phyloP scores from a whole-genome alignment of 2,113 vertebrate genomes.

The Garra rufa region DNA sequence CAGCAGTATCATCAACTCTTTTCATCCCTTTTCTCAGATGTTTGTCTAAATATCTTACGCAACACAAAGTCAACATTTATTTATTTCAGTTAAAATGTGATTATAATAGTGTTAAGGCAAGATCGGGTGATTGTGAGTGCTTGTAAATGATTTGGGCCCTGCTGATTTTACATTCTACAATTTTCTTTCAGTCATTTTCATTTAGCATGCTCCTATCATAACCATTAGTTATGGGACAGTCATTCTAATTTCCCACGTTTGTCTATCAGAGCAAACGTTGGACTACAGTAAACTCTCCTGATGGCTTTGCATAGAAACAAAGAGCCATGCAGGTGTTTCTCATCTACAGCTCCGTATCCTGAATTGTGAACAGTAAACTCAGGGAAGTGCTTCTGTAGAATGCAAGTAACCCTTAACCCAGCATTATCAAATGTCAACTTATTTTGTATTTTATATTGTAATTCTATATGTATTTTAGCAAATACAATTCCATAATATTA shows the following conservation, averaged over 20 bases:
- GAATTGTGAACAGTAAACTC: not conserved
- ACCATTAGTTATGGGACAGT: conserved; percentile 73
- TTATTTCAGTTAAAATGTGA: not conserved
- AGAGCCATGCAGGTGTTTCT: conserved; percentile 40
- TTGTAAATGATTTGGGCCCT: not conserved
- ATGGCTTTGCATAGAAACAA: conserved; percentile 51
- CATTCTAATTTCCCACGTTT: conserved; percentile 72
- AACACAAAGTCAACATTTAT: not conserved
- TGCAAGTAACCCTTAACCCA: not conserved
- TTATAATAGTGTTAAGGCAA: not conserved
- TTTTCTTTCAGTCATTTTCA: not conserved
- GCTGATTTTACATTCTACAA: not conserved
- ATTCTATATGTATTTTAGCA: not conserved
- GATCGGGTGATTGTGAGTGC: not conserved
- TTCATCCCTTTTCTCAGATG: not conserved
- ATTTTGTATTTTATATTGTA: not conserved
- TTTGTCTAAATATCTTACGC: not conserved
- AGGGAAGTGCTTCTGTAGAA: not conserved
- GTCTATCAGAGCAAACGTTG: conserved; percentile 75
- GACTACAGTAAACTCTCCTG: conserved; percentile 77
- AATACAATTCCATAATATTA: conserved; percentile 17
- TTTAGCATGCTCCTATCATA: conserved; percentile 53
- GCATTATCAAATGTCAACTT: not conserved
- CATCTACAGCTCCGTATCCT: conserved; percentile 22
- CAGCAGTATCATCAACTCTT: not conserved